These are phyloP conservation scores for Hydrophis major DNA, from an alignment of 2,797 vertebrate species.

Conservation along the genomic window DNA sequence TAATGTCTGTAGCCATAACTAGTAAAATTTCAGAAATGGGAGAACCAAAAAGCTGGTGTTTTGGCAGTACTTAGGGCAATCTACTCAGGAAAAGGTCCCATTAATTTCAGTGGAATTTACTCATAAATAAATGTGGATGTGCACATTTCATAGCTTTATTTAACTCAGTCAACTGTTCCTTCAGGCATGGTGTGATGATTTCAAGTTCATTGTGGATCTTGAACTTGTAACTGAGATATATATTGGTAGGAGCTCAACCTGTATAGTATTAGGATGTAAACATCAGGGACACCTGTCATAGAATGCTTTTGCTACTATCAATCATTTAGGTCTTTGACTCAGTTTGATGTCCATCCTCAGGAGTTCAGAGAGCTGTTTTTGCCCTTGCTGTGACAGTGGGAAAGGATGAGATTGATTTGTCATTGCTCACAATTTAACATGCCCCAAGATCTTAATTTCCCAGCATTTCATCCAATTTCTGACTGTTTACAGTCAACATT, in stretches of 20 bases:
- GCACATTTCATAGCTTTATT: not conserved
- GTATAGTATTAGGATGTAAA: not conserved
- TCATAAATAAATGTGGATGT: not conserved
- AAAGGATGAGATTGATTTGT: not conserved
- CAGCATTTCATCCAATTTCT: not conserved
- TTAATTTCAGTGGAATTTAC: not conserved
- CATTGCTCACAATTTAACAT: not conserved
- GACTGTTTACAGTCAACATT: not conserved
- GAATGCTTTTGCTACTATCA: not conserved
- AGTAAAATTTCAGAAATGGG: constrained; percentile 9
- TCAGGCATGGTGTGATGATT: not conserved
- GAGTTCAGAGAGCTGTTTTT: not conserved
- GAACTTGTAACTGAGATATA: not conserved
- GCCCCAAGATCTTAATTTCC: not conserved
- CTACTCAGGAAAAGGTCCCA: not conserved
- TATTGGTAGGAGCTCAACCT: not conserved
- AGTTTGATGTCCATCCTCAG: not conserved
- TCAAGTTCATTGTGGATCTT: not conserved
- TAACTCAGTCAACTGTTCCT: not conserved
- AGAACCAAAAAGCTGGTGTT: constrained; percentile 43
- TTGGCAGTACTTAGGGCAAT: constrained; percentile 39
- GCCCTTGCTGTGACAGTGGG: not conserved
- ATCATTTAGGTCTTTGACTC: not conserved
- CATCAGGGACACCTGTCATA: too few species aligned
- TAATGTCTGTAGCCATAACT: not conserved